A percentile compares a stretch with the other conserved stretches of the same genome.
Evolutionary conservation across 2,113 vertebrate genomes (phyloP).

Genomic region (Solenodon paradoxus): DNA sequence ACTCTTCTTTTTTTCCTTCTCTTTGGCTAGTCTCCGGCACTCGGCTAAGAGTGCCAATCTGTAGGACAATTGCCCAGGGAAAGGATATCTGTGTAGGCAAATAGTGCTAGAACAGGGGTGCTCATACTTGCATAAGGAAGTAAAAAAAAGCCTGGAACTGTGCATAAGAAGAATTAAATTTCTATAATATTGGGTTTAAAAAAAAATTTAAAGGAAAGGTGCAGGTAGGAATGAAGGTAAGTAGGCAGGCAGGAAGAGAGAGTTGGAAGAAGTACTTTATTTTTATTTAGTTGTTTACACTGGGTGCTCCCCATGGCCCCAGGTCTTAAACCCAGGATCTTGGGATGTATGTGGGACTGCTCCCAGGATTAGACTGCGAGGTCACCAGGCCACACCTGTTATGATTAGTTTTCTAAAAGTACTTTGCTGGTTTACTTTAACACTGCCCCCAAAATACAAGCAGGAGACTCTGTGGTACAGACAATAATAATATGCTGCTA

Average conservation of each 20-base stretch:
- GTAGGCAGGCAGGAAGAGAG: too few relatives aligned
- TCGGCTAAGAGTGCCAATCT: neutral
- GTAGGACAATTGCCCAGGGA: neutral
- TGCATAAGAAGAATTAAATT: neutral
- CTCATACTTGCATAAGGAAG: neutral
- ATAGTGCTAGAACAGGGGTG: neutral
- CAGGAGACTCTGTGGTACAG: neutral
- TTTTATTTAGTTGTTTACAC: too few relatives aligned
- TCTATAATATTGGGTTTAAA: too few relatives aligned
- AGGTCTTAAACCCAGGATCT: too few relatives aligned
- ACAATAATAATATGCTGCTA: neutral
- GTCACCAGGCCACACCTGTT: too few relatives aligned
- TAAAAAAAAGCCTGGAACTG: neutral
- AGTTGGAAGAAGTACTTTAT: too few relatives aligned
- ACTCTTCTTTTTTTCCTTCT: neutral
- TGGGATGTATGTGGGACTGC: too few relatives aligned
- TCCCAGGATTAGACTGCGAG: too few relatives aligned
- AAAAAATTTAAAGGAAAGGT: too few relatives aligned
- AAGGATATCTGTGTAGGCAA: neutral
- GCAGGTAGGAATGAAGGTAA: too few relatives aligned
- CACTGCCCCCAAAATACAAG: neutral
- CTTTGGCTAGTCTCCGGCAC: neutral
- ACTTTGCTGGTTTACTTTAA: neutral
- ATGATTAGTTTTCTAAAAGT: conserved; percentile 12
- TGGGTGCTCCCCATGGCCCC: too few relatives aligned